Evolutionary conservation across 2,113 vertebrate genomes (phyloP).

Genomic region (Gadus chalcogrammus): DNA sequence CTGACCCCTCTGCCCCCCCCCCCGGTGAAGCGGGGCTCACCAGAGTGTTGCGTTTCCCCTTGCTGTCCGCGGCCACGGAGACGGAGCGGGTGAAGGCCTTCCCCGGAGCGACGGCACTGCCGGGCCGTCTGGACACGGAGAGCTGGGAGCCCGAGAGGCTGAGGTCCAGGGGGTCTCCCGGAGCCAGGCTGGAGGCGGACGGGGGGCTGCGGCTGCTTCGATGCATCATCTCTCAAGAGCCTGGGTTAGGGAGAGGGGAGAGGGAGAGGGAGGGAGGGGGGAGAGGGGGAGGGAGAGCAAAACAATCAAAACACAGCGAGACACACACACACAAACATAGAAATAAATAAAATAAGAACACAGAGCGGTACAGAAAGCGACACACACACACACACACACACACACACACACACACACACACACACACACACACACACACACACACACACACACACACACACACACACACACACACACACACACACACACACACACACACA

Average conservation of each 20-base stretch:
- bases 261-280: no score
- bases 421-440: no score
- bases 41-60: constrained; percentile 75
- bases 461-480: neutral
- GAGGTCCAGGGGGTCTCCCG: constrained; percentile 69
- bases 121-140: constrained; percentile 73
- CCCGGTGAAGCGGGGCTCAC: constrained; percentile 64
- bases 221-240: constrained; percentile 83
- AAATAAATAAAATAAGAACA: no score
- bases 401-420: no score
- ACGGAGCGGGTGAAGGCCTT: constrained; percentile 77
- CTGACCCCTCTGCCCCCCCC: no score
- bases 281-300: no score
- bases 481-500: neutral
- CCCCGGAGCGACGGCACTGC: constrained; percentile 72
- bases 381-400: no score
- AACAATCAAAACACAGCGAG: neutral
- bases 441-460: neutral
- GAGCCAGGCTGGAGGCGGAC: constrained; percentile 45
- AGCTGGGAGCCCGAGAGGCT: constrained; percentile 79
- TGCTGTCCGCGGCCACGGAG: constrained; percentile 67
- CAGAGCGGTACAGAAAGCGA: no score
- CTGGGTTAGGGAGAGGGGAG: constrained; percentile 4
- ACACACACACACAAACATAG: no score
- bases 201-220: constrained; percentile 72